Evolutionary conservation across 2,888 invertebrate genomes (phyloP).

Genomic region (Ernsta delagoae): DNA sequence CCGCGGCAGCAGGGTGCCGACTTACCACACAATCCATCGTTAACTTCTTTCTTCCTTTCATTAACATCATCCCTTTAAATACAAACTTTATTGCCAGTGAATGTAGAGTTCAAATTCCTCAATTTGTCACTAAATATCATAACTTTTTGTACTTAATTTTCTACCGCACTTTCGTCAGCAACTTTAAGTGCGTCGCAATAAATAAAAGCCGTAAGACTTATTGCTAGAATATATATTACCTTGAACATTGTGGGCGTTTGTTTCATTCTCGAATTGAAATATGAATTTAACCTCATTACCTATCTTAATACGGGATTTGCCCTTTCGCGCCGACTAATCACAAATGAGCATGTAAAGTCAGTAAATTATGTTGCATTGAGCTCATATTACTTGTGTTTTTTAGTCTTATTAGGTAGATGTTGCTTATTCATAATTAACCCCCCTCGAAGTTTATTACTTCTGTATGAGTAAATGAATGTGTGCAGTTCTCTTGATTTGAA

Average conservation of each 20-base stretch:
- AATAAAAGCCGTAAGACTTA: constrained; percentile 64
- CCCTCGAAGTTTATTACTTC: constrained; percentile 82
- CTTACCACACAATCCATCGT: constrained; percentile 86
- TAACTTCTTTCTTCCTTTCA: constrained; percentile 84
- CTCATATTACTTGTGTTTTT: constrained; percentile 76
- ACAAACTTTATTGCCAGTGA: constrained; percentile 68
- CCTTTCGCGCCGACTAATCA: constrained; percentile 85
- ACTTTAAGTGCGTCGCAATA: constrained; percentile 53
- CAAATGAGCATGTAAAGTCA: constrained; percentile 84
- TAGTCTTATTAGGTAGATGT: constrained; percentile 66
- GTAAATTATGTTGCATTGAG: constrained; percentile 84
- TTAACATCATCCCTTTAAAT: constrained; percentile 71
- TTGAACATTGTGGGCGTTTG: constrained; percentile 53
- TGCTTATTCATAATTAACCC: constrained; percentile 84
- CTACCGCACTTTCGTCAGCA: constrained; percentile 82
- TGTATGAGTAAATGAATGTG: constrained; percentile 72
- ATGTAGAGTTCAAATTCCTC: constrained; percentile 70
- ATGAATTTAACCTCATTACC: constrained; percentile 83
- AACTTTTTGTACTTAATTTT: constrained; percentile 80
- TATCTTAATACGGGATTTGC: constrained; percentile 85
- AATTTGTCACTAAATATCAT: constrained; percentile 66
- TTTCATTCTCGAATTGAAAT: constrained; percentile 55
- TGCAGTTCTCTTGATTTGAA: constrained; percentile 65
- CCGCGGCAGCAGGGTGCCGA: constrained; percentile 84
- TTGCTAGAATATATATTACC: constrained; percentile 64